phyloP scores from a whole-genome alignment of 2,113 vertebrate species.

The Oncorhynchus gorbuscha region DNA sequence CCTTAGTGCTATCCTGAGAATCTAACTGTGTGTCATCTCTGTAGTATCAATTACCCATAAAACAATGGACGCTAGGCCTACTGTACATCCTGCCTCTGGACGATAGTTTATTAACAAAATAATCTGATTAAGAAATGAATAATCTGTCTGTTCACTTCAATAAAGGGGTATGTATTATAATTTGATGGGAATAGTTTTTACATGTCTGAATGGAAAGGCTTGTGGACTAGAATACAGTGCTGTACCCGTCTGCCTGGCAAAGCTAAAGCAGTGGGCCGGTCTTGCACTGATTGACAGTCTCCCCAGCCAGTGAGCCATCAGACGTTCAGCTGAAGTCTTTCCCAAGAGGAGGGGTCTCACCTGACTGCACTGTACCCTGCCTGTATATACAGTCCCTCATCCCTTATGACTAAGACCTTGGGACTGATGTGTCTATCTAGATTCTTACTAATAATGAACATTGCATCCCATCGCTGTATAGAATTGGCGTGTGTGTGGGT shows the following conservation, averaged over 20 bases:
- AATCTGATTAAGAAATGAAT: neutral
- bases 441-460: slow-evolving; percentile 39
- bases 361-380: slow-evolving; percentile 25
- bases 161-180: neutral
- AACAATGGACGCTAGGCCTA: too few species aligned
- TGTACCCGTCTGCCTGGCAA: neutral
- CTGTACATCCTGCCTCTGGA: neutral
- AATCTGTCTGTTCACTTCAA: neutral
- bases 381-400: slow-evolving; percentile 27
- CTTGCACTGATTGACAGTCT: neutral
- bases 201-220: neutral
- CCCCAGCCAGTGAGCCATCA: too few species aligned
- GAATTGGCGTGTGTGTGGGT: slow-evolving; percentile 23
- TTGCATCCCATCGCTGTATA: slow-evolving; percentile 44
- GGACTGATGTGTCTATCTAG: slow-evolving; percentile 33
- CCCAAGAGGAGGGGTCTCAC: neutral
- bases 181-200: neutral
- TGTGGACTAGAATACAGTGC: neutral
- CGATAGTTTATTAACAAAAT: neutral
- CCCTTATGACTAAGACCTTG: slow-evolving; percentile 30
- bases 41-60: too few species aligned
- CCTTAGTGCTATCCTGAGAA: too few species aligned
- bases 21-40: too few species aligned
- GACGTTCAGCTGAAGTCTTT: neutral
- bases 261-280: neutral